phyloP scores from a whole-genome alignment of 2,888 invertebrate species.

The Chaitophorus viminalis region DNA sequence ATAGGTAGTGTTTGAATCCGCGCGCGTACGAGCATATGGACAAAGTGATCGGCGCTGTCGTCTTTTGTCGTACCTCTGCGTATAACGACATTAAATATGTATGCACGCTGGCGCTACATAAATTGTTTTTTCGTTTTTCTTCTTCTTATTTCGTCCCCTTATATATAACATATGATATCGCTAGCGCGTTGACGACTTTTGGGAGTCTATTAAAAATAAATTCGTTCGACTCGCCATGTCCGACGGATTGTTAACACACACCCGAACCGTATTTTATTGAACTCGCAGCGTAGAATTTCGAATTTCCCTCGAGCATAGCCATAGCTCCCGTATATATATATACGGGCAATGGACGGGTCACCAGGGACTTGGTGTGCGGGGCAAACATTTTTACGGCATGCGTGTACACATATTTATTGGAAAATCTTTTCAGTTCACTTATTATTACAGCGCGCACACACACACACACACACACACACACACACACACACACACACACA shows the following conservation, averaged over 20 bases:
- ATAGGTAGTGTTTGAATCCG: too few species aligned
- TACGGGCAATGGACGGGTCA: not conserved
- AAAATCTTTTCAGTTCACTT: slow-evolving; percentile 15
- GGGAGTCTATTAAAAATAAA: slow-evolving; percentile 29
- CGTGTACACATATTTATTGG: not conserved
- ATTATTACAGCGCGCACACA: too few species aligned
- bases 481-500: too few species aligned
- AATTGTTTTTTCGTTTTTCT: not conserved
- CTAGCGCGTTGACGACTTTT: not conserved
- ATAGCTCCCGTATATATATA: not conserved
- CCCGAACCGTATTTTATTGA: slow-evolving; percentile 27
- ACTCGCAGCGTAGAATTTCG: not conserved
- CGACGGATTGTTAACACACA: slow-evolving; percentile 5
- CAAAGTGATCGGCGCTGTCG: too few species aligned
- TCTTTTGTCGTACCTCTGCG: not conserved
- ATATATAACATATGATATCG: not conserved
- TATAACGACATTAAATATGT: not conserved
- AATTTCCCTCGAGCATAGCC: slow-evolving; percentile 22
- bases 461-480: too few species aligned
- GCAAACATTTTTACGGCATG: slow-evolving; percentile 2
- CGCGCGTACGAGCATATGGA: too few species aligned
- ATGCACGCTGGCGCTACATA: not conserved
- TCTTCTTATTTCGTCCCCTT: not conserved
- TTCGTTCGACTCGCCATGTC: not conserved
- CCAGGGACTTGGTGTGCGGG: not conserved